Evolutionary conservation across 2,888 invertebrate genomes (phyloP).

Genomic region (Drosophila bunnanda): DNA sequence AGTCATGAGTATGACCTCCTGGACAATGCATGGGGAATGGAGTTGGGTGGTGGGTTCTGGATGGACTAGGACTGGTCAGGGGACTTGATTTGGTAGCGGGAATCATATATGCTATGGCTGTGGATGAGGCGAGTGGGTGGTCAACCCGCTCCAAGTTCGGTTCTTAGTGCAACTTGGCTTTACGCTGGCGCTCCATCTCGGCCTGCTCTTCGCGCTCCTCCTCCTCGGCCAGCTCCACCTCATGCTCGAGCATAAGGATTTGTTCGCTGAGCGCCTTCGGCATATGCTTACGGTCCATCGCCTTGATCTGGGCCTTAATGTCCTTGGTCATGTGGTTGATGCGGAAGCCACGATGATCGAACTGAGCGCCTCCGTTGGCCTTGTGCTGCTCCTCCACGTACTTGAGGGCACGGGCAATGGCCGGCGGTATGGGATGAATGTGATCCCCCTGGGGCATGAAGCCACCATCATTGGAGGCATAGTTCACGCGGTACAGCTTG

Average conservation of each 20-base stretch:
- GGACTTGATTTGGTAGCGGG: slow-evolving; percentile 19
- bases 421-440: slow-evolving; percentile 90
- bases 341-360: slow-evolving; percentile 82
- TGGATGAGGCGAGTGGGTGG: slow-evolving; percentile 14
- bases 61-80: slow-evolving; percentile 33
- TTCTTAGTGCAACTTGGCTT: slow-evolving; percentile 18
- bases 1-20: not conserved
- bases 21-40: slow-evolving; percentile 69
- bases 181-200: slow-evolving; percentile 21
- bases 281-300: slow-evolving; percentile 69
- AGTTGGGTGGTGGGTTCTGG: slow-evolving; percentile 27
- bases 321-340: slow-evolving; percentile 81
- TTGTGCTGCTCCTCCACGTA: slow-evolving; percentile 86
- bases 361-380: slow-evolving; percentile 79
- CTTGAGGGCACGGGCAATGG: slow-evolving; percentile 90
- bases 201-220: slow-evolving; percentile 58
- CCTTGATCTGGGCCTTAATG: slow-evolving; percentile 74
- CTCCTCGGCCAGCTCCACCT: slow-evolving; percentile 74
- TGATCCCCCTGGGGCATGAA: slow-evolving; percentile 87
- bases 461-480: slow-evolving; percentile 86
- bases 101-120: slow-evolving; percentile 34
- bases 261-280: slow-evolving; percentile 71
- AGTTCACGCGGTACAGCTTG: slow-evolving; percentile 86
- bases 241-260: slow-evolving; percentile 72
- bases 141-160: not conserved